Conservation (phyloP, 2,888 invertebrate species). For the Torymus texanus region DNA sequence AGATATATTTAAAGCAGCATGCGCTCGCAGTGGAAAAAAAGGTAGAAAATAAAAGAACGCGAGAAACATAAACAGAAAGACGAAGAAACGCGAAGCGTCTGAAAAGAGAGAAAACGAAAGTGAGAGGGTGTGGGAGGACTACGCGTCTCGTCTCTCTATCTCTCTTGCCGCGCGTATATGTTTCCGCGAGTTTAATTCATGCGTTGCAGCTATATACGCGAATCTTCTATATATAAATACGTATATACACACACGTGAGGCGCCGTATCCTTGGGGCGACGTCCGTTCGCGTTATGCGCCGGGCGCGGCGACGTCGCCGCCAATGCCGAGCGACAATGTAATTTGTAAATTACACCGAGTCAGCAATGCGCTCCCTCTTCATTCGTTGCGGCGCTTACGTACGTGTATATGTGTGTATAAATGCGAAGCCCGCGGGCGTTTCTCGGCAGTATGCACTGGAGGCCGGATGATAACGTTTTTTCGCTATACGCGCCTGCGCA, state of each 20-base stretch:
- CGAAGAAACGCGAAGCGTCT: not conserved
- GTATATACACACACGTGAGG: not conserved
- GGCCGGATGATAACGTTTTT: too few species aligned
- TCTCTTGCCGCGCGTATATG: not conserved
- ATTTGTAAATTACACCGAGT: slow-evolving; percentile 40
- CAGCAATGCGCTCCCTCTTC: not conserved
- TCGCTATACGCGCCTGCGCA: too few species aligned
- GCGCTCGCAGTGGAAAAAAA: too few species aligned
- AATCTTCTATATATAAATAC: too few species aligned
- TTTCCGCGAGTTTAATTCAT: slow-evolving; percentile 34
- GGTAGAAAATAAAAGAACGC: not conserved
- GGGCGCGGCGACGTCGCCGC: not conserved
- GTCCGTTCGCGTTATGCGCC: not conserved
- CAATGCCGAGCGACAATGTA: slow-evolving; percentile 40
- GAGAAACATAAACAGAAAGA: slow-evolving; percentile 1
- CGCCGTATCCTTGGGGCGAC: slow-evolving; percentile 7
- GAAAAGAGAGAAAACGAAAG: slow-evolving; percentile 26
- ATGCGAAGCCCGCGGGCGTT: too few species aligned
- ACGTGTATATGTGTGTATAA: not conserved
- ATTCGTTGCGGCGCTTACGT: too few species aligned
- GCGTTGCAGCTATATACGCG: not conserved
- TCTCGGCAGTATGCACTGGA: too few species aligned
- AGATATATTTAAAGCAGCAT: not conserved
- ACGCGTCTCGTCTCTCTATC: not conserved
- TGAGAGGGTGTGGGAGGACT: slow-evolving; percentile 25